These are phyloP conservation scores for Catamblyrhynchus diadema DNA, from an alignment of 2,797 vertebrate species.

Conservation along the genomic window DNA sequence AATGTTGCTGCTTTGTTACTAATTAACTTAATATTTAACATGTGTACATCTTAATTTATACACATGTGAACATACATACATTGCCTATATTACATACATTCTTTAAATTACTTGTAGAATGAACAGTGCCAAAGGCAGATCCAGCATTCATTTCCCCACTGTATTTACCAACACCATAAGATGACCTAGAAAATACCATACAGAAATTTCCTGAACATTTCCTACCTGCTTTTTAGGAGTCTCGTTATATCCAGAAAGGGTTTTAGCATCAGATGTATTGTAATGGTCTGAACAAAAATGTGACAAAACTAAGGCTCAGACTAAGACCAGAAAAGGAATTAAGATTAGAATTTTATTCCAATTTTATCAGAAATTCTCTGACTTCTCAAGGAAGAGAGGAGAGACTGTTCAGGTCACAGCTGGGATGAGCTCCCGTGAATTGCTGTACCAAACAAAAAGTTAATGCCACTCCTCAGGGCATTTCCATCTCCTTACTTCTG, in stretches of 20 bases:
- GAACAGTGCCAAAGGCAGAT: neutral
- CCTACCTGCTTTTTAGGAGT: neutral
- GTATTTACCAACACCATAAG: neutral
- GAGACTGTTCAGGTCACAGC: neutral
- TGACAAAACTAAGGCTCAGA: neutral
- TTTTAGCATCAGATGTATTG: neutral
- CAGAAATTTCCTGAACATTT: neutral
- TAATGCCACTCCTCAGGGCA: neutral
- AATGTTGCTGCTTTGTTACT: neutral
- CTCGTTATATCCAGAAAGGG: neutral
- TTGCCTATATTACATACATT: neutral
- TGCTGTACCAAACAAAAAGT: neutral
- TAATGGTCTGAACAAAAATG: neutral
- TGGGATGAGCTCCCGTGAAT: neutral
- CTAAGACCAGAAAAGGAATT: neutral
- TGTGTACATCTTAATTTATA: neutral
- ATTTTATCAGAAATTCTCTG: neutral
- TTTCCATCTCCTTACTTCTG: neutral
- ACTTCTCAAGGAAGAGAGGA: neutral
- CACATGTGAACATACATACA: neutral
- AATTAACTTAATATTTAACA: constrained; percentile 1
- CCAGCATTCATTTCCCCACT: neutral
- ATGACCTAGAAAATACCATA: neutral
- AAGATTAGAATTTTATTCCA: neutral
- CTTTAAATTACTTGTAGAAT: neutral